Percentiles rank a stretch among this genome's conserved stretches.
Evolutionary conservation across 2,113 vertebrate genomes (phyloP).

Genomic region (Scalopus aquaticus): DNA sequence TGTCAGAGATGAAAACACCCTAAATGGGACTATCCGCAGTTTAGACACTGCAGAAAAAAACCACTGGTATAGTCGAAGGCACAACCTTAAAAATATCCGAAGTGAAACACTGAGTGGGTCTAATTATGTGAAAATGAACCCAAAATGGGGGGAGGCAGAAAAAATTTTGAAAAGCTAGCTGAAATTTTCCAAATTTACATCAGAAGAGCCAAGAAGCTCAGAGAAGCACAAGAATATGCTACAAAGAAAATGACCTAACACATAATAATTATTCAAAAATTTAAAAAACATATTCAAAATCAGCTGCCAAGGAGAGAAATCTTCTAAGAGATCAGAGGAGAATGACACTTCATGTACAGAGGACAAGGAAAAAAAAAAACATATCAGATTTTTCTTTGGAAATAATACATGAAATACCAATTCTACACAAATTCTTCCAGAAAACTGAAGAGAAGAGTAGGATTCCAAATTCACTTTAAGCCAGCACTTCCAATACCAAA

Average conservation of each 20-base stretch:
- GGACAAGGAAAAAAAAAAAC: background rate
- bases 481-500: background rate
- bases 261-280: background rate
- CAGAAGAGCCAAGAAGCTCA: background rate
- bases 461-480: background rate
- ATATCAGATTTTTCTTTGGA: background rate
- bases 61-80: accelerated
- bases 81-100: background rate
- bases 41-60: background rate
- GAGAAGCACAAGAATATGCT: slow-evolving; percentile 6
- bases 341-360: background rate
- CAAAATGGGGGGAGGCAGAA: too few species aligned
- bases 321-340: background rate
- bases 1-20: background rate
- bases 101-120: background rate
- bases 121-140: background rate
- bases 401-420: background rate
- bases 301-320: background rate
- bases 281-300: background rate
- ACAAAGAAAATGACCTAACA: background rate
- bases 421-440: background rate
- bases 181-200: background rate
- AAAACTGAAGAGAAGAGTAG: background rate
- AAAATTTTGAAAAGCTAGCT: background rate
- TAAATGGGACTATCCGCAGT: background rate